Conservation (phyloP, 2,888 invertebrate species). For the Calameuta filiformis region DNA sequence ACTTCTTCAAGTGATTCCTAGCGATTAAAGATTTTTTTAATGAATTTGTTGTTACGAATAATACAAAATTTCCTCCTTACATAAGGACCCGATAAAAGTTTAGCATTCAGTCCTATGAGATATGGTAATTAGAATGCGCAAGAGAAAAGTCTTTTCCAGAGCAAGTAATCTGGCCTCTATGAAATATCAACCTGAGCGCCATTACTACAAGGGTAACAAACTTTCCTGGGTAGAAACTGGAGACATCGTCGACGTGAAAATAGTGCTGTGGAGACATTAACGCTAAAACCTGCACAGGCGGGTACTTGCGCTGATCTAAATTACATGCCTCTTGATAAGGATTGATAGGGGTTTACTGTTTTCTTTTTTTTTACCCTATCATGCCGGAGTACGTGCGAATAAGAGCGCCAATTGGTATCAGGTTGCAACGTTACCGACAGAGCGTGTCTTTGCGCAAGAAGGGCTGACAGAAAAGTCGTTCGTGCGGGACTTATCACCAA, state of each 20-base stretch:
- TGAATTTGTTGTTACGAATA: background rate
- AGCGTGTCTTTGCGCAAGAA: constrained; percentile 1
- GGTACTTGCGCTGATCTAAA: background rate
- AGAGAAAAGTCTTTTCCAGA: background rate
- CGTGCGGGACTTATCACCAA: background rate
- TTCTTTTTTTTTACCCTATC: background rate
- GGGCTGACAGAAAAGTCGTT: background rate
- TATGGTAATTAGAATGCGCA: background rate
- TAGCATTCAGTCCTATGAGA: background rate
- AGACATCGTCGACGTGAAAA: background rate
- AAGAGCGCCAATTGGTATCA: background rate
- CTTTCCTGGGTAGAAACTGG: background rate
- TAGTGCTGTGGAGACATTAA: background rate
- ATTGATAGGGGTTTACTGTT: background rate
- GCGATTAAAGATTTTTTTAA: background rate
- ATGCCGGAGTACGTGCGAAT: background rate
- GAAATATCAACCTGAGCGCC: background rate
- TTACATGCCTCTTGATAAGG: background rate
- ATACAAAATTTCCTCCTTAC: background rate
- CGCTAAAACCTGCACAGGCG: background rate
- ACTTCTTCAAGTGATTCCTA: background rate
- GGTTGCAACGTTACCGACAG: background rate
- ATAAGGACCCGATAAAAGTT: background rate
- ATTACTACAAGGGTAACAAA: background rate
- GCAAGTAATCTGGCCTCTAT: background rate